Evolutionary conservation across 2,888 invertebrate species (phyloP).

Genomic region (Dysmachus trigonus): DNA sequence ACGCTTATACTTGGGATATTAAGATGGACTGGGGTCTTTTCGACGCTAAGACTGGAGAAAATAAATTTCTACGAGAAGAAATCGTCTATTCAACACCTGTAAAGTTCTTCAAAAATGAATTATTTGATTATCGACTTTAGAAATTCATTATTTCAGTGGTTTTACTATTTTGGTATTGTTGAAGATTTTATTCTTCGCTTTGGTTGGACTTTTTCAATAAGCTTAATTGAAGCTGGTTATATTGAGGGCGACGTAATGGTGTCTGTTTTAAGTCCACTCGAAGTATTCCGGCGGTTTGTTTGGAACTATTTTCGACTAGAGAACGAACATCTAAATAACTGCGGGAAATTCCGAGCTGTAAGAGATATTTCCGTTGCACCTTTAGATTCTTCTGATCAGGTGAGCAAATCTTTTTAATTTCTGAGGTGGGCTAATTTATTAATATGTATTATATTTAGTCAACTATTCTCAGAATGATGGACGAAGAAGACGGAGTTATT

Average conservation of each 20-base stretch:
- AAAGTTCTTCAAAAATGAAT: conserved; percentile 53
- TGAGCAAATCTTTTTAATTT: conserved; percentile 46
- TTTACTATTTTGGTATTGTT: conserved; percentile 85
- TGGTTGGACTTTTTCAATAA: conserved; percentile 79
- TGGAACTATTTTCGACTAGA: conserved; percentile 92
- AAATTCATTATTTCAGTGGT: conserved; percentile 65
- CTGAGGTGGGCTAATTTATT: not conserved
- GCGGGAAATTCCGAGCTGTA: conserved; percentile 88
- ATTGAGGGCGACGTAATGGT: conserved; percentile 74
- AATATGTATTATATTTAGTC: conserved; percentile 60
- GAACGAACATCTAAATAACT: conserved; percentile 90
- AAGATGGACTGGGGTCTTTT: conserved; percentile 91
- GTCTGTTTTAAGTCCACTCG: conserved; percentile 72
- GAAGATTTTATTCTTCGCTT: conserved; percentile 83
- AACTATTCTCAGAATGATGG: conserved; percentile 64
- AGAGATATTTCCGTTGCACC: conserved; percentile 85
- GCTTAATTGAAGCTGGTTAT: conserved; percentile 72
- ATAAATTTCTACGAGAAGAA: conserved; percentile 79
- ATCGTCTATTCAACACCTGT: conserved; percentile 81
- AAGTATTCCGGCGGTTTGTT: conserved; percentile 79
- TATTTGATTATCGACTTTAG: not conserved
- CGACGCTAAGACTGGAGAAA: conserved; percentile 79
- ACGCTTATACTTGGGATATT: conserved; percentile 86
- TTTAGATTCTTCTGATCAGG: conserved; percentile 78
- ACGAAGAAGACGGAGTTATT: conserved; percentile 62